Conservation (phyloP, 2,888 invertebrate genomes). For the Parapristionchus giblindavisi region DNA sequence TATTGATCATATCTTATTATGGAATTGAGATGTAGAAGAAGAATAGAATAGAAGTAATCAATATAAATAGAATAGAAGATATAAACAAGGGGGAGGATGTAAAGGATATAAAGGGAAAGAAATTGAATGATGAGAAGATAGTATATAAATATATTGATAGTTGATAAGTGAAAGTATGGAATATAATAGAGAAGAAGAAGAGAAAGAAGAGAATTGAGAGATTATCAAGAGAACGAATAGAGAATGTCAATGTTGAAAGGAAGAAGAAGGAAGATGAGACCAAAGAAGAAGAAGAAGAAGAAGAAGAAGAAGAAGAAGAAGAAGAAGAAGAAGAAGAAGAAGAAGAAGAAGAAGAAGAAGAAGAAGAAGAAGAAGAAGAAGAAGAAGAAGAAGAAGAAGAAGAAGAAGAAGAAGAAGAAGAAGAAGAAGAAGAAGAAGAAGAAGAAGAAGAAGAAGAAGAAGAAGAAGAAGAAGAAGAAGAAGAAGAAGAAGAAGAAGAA, state of each 20-base stretch:
- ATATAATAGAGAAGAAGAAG: neutral
- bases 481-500: neutral
- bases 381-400: neutral
- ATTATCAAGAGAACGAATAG: neutral
- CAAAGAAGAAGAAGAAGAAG: neutral
- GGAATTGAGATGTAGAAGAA: too few species aligned
- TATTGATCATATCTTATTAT: too few species aligned
- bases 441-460: neutral
- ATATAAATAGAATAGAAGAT: neutral
- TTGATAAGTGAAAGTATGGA: too few species aligned
- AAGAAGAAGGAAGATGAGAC: neutral
- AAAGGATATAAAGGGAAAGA: too few species aligned
- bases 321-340: neutral
- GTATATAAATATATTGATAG: too few species aligned
- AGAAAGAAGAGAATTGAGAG: neutral
- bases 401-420: neutral
- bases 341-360: neutral
- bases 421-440: neutral
- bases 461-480: neutral
- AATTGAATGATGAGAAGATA: too few species aligned
- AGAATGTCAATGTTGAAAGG: constrained; percentile 3
- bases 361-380: neutral
- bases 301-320: neutral
- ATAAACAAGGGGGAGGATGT: neutral
- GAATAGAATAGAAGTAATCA: too few species aligned